Conservation (phyloP, 2,888 invertebrate genomes). For the Pedicia rivosa region DNA sequence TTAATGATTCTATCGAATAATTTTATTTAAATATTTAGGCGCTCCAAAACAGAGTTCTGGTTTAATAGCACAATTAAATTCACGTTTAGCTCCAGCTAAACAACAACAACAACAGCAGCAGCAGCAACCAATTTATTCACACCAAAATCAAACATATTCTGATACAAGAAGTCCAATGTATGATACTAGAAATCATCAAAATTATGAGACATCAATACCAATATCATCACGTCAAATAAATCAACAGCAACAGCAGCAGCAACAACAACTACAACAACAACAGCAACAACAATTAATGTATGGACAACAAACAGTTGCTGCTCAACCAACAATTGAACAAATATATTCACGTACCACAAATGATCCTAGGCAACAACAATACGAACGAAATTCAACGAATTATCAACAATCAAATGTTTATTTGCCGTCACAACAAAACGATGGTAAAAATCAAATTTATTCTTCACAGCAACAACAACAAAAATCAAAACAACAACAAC, state of each 20-base stretch:
- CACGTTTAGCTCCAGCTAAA: slow-evolving; percentile 20
- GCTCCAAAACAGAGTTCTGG: slow-evolving; percentile 29
- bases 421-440: slow-evolving; percentile 21
- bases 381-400: too few relatives aligned
- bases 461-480: slow-evolving; percentile 20
- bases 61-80: slow-evolving; percentile 30
- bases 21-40: too few relatives aligned
- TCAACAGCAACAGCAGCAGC: slow-evolving; percentile 11
- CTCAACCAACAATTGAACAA: slow-evolving; percentile 12
- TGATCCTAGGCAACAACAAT: slow-evolving; percentile 14
- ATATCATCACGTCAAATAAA: slow-evolving; percentile 8
- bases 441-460: slow-evolving; percentile 31
- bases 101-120: slow-evolving; percentile 13
- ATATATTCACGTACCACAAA: slow-evolving; percentile 18
- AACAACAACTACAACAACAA: slow-evolving; percentile 15
- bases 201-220: slow-evolving; percentile 13
- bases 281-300: slow-evolving; percentile 11
- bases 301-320: slow-evolving; percentile 11
- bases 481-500: slow-evolving; percentile 16
- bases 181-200: slow-evolving; percentile 12
- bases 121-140: too few relatives aligned
- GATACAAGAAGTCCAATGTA: too few relatives aligned
- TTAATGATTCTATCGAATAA: too few relatives aligned
- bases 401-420: too few relatives aligned
- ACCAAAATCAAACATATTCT: too few relatives aligned